Conservation (phyloP, 2,113 vertebrate genomes). For the Sphaerodactylus townsendi region DNA sequence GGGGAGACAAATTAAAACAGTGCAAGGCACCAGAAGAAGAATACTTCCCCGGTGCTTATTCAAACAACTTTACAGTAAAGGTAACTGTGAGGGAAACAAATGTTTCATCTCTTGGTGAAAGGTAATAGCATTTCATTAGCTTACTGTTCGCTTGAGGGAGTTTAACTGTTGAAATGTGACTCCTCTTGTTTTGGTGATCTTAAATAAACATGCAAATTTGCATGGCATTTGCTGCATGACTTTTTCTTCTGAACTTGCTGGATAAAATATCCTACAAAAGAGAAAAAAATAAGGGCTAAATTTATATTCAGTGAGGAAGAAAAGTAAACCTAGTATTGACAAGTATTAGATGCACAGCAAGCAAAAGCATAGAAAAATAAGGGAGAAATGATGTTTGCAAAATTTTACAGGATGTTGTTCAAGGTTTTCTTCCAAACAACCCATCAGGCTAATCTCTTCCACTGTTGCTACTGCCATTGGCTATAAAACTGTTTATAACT, state of each 20-base stretch:
- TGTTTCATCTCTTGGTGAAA: neutral
- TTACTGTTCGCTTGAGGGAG: constrained; percentile 89
- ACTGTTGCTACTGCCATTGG: fast-evolving
- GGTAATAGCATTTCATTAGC: neutral
- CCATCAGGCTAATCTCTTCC: fast-evolving
- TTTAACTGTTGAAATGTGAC: constrained; percentile 85
- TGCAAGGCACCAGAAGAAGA: too few species aligned
- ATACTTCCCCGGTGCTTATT: too few species aligned
- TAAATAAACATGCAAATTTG: constrained; percentile 71
- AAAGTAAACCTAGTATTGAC: neutral
- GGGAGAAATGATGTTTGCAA: fast-evolving
- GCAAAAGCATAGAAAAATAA: fast-evolving
- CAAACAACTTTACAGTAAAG: too few species aligned
- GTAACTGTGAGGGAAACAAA: neutral
- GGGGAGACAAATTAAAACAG: too few species aligned
- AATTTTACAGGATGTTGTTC: neutral
- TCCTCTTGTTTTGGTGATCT: constrained; percentile 62
- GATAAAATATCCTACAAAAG: constrained; percentile 62
- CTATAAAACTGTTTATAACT: neutral
- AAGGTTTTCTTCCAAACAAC: neutral
- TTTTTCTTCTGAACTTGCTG: constrained; percentile 68
- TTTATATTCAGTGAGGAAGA: neutral
- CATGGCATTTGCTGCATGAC: constrained; percentile 50
- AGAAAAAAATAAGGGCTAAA: neutral
- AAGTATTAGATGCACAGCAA: fast-evolving